Evolutionary conservation across 2,113 vertebrate genomes (phyloP), one percentile per base, ranked within the genome.

Genomic region (Vulpes ferrilata): DNA sequence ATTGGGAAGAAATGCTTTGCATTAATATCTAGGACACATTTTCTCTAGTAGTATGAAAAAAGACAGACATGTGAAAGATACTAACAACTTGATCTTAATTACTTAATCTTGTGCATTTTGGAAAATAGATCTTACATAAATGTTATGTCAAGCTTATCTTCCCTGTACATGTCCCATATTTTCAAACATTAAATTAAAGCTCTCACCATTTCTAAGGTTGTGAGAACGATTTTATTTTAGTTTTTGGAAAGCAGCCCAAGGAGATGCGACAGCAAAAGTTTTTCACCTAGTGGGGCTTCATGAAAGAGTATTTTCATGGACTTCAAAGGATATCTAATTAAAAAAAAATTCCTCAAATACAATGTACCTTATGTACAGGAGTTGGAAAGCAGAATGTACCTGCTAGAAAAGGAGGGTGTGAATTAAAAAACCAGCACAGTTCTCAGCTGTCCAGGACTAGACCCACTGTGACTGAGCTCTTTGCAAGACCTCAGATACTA

Each of bases 121-220:
- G 17, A 96, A n/a, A 88, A 51, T 43, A 88, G 38, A 53, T 74
- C 25, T 95, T 60, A 86, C 11, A 69, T 86, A 76, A 9, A 30
- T 84, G 16, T 64, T 92, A 85, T 30, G 25, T 84, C 76, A 43
- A 12, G 1, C 55, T 96, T 95, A 80, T 93, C 27, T 91, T 93
- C 17, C 8, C 7, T 22, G 64, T 85, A 35, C 30, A 78, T 59
- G 5, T 59, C 55, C n/a, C 38, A 38, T 93, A 91, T 71, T 93
- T 95, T 86, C 43, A 96, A 97, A 81, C 15, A 23, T 93, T 71
- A 93, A 90, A 48, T 92, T 67, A 90, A 93, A 55, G 12, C 17
- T 91, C 19, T 85, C 71, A 85, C 9, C 62, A 74, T 91, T 85
- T 87, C 74, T 83, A 73, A 76, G 60, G 15, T 92, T 79, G 59